Evolutionary conservation across 1,140 invertebrate species (phyloP), one percentile per base, ranked within the genome.

Genomic region (Drosophila sulfurigaster): DNA sequence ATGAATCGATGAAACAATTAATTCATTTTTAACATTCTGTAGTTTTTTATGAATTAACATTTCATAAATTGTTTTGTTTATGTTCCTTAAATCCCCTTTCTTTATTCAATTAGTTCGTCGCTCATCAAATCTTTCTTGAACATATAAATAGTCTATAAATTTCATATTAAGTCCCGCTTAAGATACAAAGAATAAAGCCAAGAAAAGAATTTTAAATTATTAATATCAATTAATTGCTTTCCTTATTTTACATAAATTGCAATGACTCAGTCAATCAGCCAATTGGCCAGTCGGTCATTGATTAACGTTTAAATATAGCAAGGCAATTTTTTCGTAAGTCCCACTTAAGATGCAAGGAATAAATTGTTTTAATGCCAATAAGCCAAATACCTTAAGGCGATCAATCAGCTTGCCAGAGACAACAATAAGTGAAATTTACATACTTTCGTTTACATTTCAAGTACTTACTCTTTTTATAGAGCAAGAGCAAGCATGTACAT

Each of bases 321-420:
- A 10, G 6, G 10, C 13, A 32, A 32, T 35, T 15, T 54, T 8
- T 15, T 15, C n/a, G 4, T 5, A 10, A 13, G 6, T n/a, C 2
- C 41, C n/a, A 2, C 30, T 54, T 35, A n/a, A 51, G 30, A 54
- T 32, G 13, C 7, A 1, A 10, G 5, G n/a, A 15, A 32, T 7
- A 54, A 13, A 32, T 35, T 54, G n/a, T 15, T 32, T 60, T 32
- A 49, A 49, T 35, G 32, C 48, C 54, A 67, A 52, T 46, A 54
- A 68, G 56, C 64, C 56, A 68, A 38, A 45, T 16, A 16, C 28
- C 57, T 69, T 25, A 46, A 68, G 51, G 41, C 65, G 13, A 69
- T 48, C 68, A 71, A 57, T 65, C 60, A 57, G 52, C 60, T 25
- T 15, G 16, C 11, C 16, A 52, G 10, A 52, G n/a, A 32, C n/a